Evolutionary conservation across 2,888 invertebrate species (phyloP).

Genomic region (Uropetala carovei): DNA sequence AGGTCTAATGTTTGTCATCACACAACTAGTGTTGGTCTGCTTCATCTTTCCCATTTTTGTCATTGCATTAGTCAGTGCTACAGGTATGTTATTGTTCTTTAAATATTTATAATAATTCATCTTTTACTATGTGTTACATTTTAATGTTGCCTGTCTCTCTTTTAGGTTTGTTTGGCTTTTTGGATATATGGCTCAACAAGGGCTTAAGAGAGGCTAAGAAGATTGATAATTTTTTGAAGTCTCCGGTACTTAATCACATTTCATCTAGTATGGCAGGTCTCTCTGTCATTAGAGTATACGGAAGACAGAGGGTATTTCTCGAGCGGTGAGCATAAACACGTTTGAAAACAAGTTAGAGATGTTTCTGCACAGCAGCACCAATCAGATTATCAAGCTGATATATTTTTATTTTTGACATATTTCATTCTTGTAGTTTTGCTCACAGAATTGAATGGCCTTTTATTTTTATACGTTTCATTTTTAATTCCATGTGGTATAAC

Average conservation of each 20-base stretch:
- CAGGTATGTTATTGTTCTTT: slow-evolving; percentile 70
- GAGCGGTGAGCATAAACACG: neutral
- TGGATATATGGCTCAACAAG: slow-evolving; percentile 71
- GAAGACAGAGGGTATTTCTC: slow-evolving; percentile 69
- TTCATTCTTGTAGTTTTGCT: too few species aligned
- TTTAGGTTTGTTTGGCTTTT: slow-evolving; percentile 70
- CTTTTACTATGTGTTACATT: neutral
- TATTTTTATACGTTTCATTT: neutral
- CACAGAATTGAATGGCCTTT: too few species aligned
- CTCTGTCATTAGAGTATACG: slow-evolving; percentile 75
- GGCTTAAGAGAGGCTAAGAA: slow-evolving; percentile 74
- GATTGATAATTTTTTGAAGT: slow-evolving; percentile 76
- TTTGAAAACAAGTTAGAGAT: neutral
- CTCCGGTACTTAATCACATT: slow-evolving; percentile 77
- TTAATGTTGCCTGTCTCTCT: slow-evolving; percentile 8
- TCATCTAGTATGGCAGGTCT: slow-evolving; percentile 77
- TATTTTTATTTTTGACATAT: too few species aligned
- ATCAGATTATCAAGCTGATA: too few species aligned
- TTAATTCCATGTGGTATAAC: slow-evolving; percentile 8
- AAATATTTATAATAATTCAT: slow-evolving; percentile 32
- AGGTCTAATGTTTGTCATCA: slow-evolving; percentile 74
- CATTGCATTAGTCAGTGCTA: slow-evolving; percentile 72
- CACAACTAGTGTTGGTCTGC: slow-evolving; percentile 73
- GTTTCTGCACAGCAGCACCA: too few species aligned
- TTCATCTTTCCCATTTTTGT: slow-evolving; percentile 74